phyloP scores from a whole-genome alignment of 2,797 vertebrate species.

The Etheostoma perlongum region DNA sequence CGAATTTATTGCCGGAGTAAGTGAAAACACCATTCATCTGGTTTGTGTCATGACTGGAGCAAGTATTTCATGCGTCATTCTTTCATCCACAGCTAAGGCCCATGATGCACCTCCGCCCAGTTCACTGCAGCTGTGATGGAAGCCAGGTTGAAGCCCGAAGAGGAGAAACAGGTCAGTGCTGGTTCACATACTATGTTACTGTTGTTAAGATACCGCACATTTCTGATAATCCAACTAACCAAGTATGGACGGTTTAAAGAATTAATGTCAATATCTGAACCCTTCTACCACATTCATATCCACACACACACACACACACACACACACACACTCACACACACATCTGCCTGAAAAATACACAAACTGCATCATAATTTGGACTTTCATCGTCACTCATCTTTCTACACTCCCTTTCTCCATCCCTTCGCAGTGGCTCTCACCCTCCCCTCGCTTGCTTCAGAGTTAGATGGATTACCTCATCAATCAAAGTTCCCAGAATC shows the following conservation, averaged over 20 bases:
- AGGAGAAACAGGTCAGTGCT: conserved; percentile 37
- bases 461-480: conserved; percentile 81
- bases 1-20: conserved; percentile 63
- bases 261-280: conserved; percentile 5
- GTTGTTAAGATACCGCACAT: neutral
- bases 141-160: conserved; percentile 60
- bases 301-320: neutral
- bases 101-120: conserved; percentile 73
- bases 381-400: conserved; percentile 62
- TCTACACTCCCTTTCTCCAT: conserved; percentile 47
- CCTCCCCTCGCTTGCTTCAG: conserved; percentile 58
- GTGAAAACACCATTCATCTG: conserved; percentile 77
- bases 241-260: conserved; percentile 8
- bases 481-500: conserved; percentile 79
- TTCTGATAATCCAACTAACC: conserved; percentile 25
- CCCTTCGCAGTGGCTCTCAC: conserved; percentile 36
- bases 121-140: conserved; percentile 71
- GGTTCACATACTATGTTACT: conserved; percentile 25
- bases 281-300: too few species aligned
- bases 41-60: conserved; percentile 74
- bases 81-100: conserved; percentile 64
- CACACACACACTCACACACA: conserved; percentile 5
- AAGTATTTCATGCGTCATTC: conserved; percentile 77
- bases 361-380: conserved; percentile 62
- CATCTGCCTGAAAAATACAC: too few species aligned